Evolutionary conservation across 2,113 vertebrate species (phyloP), one percentile per base, ranked within the genome.

Genomic region (Gobiocypris rarus): DNA sequence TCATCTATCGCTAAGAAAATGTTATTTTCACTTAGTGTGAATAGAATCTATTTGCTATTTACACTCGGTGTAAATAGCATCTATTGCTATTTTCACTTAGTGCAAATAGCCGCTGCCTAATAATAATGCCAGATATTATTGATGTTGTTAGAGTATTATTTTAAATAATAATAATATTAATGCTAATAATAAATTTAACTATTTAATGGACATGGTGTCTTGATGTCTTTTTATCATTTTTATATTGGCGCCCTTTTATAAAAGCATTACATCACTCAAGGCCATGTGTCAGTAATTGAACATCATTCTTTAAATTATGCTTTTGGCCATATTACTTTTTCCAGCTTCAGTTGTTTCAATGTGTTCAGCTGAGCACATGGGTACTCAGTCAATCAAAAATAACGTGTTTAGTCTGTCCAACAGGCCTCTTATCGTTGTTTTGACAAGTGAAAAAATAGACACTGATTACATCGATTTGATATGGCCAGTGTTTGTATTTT

Each of bases 371-470:
- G 14, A 48, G 19, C 45, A 26, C 43, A 14, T 65, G 15, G 31
- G 8, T 69, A 38, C 43, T 28, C 71, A 28, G 71, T 28, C 19
- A 9, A 31, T 52, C 24, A 77, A 26, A 71, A 45, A 22, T 13
- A 75, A 3, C 45, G 5, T 52, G 75, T 77, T 58, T 76, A 38
- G 19, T 38, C 52, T n/a, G 34, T 76, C 48, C 26, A 74, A 15
- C 15, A 75, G n/a, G 9, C 9, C 28, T 41, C 74, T 14, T 24
- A 22, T 54, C 13, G 11, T 22, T 58, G 22, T 41, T 79, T 65
- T 63, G 58, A 43, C 58, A 43, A 43, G 75, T 59, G 6, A 17
- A 61, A 56, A 63, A 77, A 77, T 58, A 24, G 52, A 58, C 28
- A 58, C 54, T 65, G 38, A 63, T 28, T 48, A 38, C 7, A 3